Conservation (phyloP, 2,888 invertebrate genomes). For the Ophion ellenae region DNA sequence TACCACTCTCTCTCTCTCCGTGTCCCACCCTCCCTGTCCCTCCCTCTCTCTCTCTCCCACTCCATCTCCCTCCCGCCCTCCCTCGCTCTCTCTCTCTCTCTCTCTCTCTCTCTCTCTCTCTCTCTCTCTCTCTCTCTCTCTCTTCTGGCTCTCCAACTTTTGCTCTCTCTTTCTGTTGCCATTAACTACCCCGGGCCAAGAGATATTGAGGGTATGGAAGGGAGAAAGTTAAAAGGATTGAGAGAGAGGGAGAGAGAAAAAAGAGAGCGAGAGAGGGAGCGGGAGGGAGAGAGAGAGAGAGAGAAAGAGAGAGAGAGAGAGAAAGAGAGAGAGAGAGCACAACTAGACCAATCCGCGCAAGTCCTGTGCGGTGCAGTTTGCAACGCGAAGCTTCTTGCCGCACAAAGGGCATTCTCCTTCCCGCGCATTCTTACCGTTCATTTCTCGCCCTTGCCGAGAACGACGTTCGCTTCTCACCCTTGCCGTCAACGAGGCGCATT, state of each 20-base stretch:
- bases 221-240: background rate
- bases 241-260: background rate
- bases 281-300: no score
- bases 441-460: background rate
- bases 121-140: slow-evolving; percentile 3
- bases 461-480: background rate
- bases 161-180: slow-evolving; percentile 19
- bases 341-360: slow-evolving; percentile 16
- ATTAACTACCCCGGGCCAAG: slow-evolving; percentile 32
- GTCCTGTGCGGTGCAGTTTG: slow-evolving; percentile 26
- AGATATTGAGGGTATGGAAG: background rate
- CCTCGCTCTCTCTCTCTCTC: slow-evolving; percentile 7
- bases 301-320: background rate
- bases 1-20: slow-evolving; percentile 5
- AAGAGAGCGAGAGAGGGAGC: background rate
- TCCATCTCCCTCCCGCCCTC: slow-evolving; percentile 2
- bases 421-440: background rate
- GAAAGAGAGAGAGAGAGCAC: background rate
- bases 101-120: slow-evolving; percentile 10
- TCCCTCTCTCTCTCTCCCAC: slow-evolving; percentile 12
- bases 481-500: background rate
- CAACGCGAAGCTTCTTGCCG: slow-evolving; percentile 28
- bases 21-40: slow-evolving; percentile 4
- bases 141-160: slow-evolving; percentile 11
- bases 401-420: slow-evolving; percentile 30